Evolutionary conservation across 2,113 vertebrate species (phyloP).

Genomic region (Formicarius rufipectus): DNA sequence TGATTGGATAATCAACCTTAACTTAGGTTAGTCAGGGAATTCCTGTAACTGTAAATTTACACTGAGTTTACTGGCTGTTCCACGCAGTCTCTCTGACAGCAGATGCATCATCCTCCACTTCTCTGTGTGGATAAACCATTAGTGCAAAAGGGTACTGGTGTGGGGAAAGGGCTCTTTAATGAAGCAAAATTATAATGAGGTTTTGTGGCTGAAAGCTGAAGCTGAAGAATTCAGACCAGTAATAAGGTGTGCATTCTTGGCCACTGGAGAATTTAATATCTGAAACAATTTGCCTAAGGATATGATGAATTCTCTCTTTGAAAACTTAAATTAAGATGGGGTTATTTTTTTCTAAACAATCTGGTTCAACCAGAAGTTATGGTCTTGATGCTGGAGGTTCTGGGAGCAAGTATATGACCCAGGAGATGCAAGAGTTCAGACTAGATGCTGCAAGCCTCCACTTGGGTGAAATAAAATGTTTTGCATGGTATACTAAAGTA

Average conservation of each 20-base stretch:
- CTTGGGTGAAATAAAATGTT: not conserved
- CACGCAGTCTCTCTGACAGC: rapidly evolving
- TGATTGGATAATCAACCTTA: not conserved
- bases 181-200: slow-evolving; percentile 23
- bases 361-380: slow-evolving; percentile 61
- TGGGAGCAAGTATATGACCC: not conserved
- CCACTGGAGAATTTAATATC: slow-evolving; percentile 60
- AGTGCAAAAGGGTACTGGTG: not conserved
- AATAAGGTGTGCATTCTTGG: slow-evolving; percentile 64
- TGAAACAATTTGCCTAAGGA: slow-evolving; percentile 63
- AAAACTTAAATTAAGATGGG: slow-evolving; percentile 49
- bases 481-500: not conserved
- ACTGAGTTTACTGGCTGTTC: not conserved
- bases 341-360: slow-evolving; percentile 29
- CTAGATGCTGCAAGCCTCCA: not conserved
- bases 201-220: slow-evolving; percentile 31
- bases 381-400: slow-evolving; percentile 21
- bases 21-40: not conserved
- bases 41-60: not conserved
- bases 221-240: slow-evolving; percentile 49
- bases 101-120: rapidly evolving
- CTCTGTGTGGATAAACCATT: not conserved
- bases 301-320: slow-evolving; percentile 46
- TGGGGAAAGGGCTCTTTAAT: not conserved
- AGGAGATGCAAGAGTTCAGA: not conserved